These are phyloP conservation scores for Phaonia tiefii DNA, from an alignment of 2,888 invertebrate species.

Conservation along the genomic window DNA sequence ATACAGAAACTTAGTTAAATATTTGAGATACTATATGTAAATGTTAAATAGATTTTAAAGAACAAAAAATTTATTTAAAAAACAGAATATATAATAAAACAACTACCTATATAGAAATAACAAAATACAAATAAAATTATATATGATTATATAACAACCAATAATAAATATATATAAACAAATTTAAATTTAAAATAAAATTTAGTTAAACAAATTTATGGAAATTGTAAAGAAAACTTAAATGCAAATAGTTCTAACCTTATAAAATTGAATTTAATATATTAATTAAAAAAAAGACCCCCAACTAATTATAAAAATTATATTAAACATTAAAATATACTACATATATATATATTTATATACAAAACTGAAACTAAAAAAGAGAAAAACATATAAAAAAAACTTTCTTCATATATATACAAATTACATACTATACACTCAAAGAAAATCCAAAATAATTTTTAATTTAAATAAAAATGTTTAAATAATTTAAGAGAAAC, in stretches of 20 bases:
- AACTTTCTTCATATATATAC: constrained; percentile 41
- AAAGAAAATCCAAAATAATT: constrained; percentile 31
- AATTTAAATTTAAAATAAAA: constrained; percentile 13
- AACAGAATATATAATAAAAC: neutral
- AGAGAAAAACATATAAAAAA: too few relatives aligned
- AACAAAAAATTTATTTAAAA: constrained; percentile 4
- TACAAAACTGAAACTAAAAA: constrained; percentile 28
- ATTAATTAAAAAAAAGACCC: too few relatives aligned
- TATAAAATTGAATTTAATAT: constrained; percentile 52
- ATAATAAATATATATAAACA: too few relatives aligned
- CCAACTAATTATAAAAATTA: constrained; percentile 36
- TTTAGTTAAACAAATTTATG: constrained; percentile 42
- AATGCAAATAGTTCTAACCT: constrained; percentile 12
- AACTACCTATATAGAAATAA: neutral
- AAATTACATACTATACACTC: constrained; percentile 53
- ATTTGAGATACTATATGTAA: constrained; percentile 41
- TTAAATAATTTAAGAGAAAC: constrained; percentile 11
- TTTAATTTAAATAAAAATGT: neutral
- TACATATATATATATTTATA: constrained; percentile 50
- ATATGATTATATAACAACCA: constrained; percentile 15
- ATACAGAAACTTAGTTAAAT: constrained; percentile 44
- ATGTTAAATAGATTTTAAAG: constrained; percentile 60
- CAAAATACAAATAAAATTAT: neutral
- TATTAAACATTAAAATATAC: constrained; percentile 4
- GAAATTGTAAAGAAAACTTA: constrained; percentile 23